Base-by-base conservation (phyloP, 2,797 vertebrate species). In the Eospalax fontanierii region DNA sequence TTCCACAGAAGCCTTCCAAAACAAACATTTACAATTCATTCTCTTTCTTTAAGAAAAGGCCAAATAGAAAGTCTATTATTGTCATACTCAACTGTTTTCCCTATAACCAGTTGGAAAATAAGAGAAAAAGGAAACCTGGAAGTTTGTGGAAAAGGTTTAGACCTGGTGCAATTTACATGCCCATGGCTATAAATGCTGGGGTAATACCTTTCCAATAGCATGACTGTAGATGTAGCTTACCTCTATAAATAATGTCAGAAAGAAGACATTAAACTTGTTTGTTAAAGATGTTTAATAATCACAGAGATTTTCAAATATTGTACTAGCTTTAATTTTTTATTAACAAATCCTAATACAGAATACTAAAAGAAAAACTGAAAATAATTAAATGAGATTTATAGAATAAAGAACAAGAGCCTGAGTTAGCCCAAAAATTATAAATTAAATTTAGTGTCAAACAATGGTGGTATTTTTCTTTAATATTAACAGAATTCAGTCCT, bases 311-410 rank as follows among this genome's bases (percentile, higher is more conserved):
- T 50, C 35, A 70, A 70, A 15, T 54, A 22, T 43, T 35, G n/a
- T 1, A 46, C 65, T 57, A 93, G 89, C 68, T 33, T 7, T 21
- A 87, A 40, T 65, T 76, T 73, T 4, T 90, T 40, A 15, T 6
- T 83, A 83, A 46, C 8, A 91, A 88, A 84, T 61, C 2, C 1
- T 87, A 79, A 96, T 80, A 61, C 21, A 2, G 33, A 78, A 90
- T 21, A 85, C 40, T 65, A 85, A 87, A 74, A 82, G 14, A 28
- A 12, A 5, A 71, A 73, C 40, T 76, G 22, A 76, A 66, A 86
- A 57, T 54, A 86, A 75, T 40, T 50, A 82, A 91, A 82, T 68
- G 24, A 89, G 26, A 50, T 30, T 33, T 75, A 0, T 57, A 38
- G 11, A 16, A 6, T 21, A 88, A 63, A 57, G 35, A 63, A 35